Conservation (phyloP, 2,113 vertebrate genomes). For the Leptocoma aspasia region DNA sequence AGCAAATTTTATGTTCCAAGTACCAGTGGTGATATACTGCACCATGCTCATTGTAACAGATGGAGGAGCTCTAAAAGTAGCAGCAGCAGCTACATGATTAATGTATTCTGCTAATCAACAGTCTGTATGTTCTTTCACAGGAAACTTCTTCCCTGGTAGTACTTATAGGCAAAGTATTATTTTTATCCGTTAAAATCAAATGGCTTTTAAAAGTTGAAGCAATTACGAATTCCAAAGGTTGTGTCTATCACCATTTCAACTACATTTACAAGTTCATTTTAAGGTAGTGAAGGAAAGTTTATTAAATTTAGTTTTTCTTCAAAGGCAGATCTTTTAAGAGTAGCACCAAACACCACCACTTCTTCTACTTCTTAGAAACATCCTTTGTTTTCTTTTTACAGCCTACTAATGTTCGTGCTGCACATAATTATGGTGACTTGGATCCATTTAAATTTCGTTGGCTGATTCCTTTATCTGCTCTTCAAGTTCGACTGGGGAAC, state of each 20-base stretch:
- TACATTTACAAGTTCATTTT: neutral
- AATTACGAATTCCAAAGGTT: neutral
- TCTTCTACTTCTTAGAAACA: neutral
- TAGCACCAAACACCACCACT: accelerated
- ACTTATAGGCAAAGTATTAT: neutral
- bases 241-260: neutral
- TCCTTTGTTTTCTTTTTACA: neutral
- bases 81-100: neutral
- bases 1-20: neutral
- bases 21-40: neutral
- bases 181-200: neutral
- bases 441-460: slow-evolving; percentile 95
- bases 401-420: slow-evolving; percentile 79
- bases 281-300: neutral
- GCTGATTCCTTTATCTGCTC: slow-evolving; percentile 91
- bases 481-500: slow-evolving; percentile 92
- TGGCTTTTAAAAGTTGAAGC: slow-evolving; percentile 7
- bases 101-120: neutral
- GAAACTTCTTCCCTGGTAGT: neutral
- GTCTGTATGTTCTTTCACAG: neutral
- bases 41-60: neutral
- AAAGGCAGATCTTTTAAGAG: neutral
- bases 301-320: neutral
- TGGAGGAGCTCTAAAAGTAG: neutral
- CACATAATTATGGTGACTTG: slow-evolving; percentile 82